Evolutionary conservation across 1,140 invertebrate genomes (phyloP).

Genomic region (Stegodyphus dumicola): DNA sequence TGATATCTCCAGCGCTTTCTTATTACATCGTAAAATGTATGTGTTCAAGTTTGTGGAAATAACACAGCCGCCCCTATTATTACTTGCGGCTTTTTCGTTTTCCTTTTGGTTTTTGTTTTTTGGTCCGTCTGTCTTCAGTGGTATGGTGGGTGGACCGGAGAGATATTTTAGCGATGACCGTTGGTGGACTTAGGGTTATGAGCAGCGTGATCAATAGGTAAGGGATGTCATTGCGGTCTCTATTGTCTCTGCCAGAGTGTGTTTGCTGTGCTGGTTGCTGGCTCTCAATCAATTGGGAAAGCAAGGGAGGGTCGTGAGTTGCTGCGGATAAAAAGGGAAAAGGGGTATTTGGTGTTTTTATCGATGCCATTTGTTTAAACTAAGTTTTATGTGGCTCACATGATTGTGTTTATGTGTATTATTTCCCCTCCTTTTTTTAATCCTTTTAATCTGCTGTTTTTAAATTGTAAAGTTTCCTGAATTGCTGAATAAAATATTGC

Average conservation of each 20-base stretch:
- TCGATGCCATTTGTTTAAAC: too few relatives aligned
- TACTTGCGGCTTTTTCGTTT: background rate
- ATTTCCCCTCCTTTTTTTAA: too few relatives aligned
- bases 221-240: too few relatives aligned
- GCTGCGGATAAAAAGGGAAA: too few relatives aligned
- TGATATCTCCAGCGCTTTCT: background rate
- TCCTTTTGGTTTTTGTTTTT: background rate
- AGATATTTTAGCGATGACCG: background rate
- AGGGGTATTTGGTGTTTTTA: too few relatives aligned
- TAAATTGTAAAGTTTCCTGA: too few relatives aligned
- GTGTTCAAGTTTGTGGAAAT: constrained; percentile 17
- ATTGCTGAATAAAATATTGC: too few relatives aligned
- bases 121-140: background rate
- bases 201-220: constrained; percentile 1
- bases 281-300: background rate
- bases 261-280: background rate
- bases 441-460: too few relatives aligned
- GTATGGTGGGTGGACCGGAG: background rate
- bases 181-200: background rate
- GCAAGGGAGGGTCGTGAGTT: too few relatives aligned
- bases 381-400: too few relatives aligned
- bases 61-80: constrained; percentile 3
- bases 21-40: constrained; percentile 16
- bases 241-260: background rate
- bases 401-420: too few relatives aligned